These are phyloP conservation scores for Pentamera pediparva DNA, from an alignment of 53 echinoderm and acorn worm genomes.

Conservation along the genomic window DNA sequence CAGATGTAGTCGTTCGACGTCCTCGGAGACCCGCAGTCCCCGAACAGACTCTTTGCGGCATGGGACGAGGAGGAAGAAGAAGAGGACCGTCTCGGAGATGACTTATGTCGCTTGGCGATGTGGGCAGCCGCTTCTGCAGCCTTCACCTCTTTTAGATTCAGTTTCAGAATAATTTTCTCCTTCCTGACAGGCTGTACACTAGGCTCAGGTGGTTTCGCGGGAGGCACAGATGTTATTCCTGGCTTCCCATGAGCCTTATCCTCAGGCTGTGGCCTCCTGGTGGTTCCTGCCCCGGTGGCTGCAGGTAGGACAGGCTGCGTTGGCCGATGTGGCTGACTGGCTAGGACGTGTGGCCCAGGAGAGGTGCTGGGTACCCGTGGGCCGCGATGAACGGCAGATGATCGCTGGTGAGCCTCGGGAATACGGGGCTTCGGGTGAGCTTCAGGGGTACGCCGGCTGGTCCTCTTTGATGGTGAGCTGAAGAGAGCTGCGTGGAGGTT, in stretches of 20 bases:
- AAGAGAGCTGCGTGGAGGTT: slow-evolving; percentile 24
- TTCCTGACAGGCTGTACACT: slow-evolving; percentile 9
- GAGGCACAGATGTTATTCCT: background rate
- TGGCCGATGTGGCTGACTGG: background rate
- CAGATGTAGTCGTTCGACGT: slow-evolving; percentile 45
- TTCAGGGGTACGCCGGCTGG: slow-evolving; percentile 25
- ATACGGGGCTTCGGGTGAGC: too few relatives aligned
- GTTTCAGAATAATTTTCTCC: slow-evolving; percentile 24
- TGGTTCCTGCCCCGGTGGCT: too few relatives aligned
- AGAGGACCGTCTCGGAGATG: slow-evolving; percentile 6
- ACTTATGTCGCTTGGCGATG: slow-evolving; percentile 3
- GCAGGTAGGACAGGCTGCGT: too few relatives aligned
- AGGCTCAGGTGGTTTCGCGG: background rate
- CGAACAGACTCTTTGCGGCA: background rate
- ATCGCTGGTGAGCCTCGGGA: too few relatives aligned
- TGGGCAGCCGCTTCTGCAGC: slow-evolving; percentile 25
- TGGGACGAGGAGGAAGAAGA: background rate
- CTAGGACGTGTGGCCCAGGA: background rate
- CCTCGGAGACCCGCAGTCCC: background rate
- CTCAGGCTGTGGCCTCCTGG: background rate
- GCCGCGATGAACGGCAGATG: slow-evolving; percentile 7
- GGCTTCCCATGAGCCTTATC: background rate
- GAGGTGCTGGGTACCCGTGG: slow-evolving; percentile 16
- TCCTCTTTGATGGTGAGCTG: slow-evolving; percentile 15
- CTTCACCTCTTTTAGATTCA: slow-evolving; percentile 26